Base-by-base conservation (phyloP, 2,113 vertebrate genomes). In the Noturus placidus region DNA sequence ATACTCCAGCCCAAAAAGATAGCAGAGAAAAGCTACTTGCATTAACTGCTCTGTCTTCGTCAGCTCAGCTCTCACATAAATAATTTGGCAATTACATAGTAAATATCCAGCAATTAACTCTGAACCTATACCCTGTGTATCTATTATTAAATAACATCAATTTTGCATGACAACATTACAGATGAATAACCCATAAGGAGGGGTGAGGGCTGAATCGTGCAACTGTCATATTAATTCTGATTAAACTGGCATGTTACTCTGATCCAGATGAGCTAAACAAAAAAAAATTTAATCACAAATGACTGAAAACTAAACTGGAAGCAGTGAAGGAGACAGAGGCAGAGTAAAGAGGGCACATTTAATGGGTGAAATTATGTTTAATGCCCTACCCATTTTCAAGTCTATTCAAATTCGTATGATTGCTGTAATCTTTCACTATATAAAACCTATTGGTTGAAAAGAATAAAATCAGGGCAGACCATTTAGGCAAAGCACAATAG, bases 151-250 rank as follows among this genome's bases (percentile, higher is more conserved):
- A 87, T 81, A 61, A 84, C 84, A 90, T 93, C 54, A 90, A 92
- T 92, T 91, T 91, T 92, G 90, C 89, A 93, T 92, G 89, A 84
- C 86, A 90, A 88, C 90, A 89, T 91, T 91, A 91, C 56, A 89
- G 77, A 92, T 91, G 82, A 92, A 92, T 92, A 87, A 93, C 91
- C 63, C 88, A 92, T 92, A 79, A 90, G 85, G 54, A 88, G 42
- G 85, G 79, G 82, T 86, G 86, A 92, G 57, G 70, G 86, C 74
- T 86, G 90, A 89, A 87, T 65, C 76, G 86, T 72, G 85, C 42
- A 87, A 86, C 81, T 57, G 85, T 84, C 78, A 86, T 89, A 89
- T 89, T 91, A 91, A 91, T 89, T 86, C 84, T 89, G 88, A 85
- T 90, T 82, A 89, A 91, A 86, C 87, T 91, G 85, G 86, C 88